phyloP scores from a whole-genome alignment of 2,113 vertebrate genomes.

The Neogobius melanostomus region DNA sequence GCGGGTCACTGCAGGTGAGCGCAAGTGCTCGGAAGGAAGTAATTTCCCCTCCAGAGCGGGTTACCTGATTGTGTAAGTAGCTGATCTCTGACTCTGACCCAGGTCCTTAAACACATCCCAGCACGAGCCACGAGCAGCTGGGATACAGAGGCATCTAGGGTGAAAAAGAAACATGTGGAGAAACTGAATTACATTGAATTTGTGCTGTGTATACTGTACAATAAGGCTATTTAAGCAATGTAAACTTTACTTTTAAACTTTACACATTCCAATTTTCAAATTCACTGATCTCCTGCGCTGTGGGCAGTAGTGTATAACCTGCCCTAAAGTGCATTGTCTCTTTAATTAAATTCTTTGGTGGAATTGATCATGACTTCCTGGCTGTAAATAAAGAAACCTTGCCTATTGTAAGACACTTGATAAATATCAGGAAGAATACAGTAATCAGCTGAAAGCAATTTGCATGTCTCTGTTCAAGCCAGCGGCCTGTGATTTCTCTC shows the following conservation, averaged over 20 bases:
- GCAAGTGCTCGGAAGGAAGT: constrained; percentile 80
- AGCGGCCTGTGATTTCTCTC: constrained; percentile 86
- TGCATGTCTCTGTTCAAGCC: constrained; percentile 80
- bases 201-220: not conserved
- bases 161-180: not conserved
- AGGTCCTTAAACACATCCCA: constrained; percentile 39
- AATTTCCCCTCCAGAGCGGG: constrained; percentile 80
- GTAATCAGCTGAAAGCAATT: constrained; percentile 93
- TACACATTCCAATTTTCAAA: not conserved
- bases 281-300: not conserved
- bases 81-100: constrained; percentile 52
- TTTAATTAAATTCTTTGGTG: constrained; percentile 32
- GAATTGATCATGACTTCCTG: constrained; percentile 69
- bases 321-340: constrained; percentile 37
- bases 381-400: constrained; percentile 64
- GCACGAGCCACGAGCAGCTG: not conserved
- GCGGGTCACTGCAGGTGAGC: constrained; percentile 78
- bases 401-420: constrained; percentile 76
- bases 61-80: constrained; percentile 85
- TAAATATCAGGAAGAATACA: constrained; percentile 84
- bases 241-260: not conserved
- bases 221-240: too few relatives aligned
- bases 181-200: not conserved
- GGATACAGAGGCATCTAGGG: not conserved
- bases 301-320: not conserved